Percentiles rank a stretch among this genome's conserved stretches.
These are phyloP conservation scores for Heliconius hewitsoni DNA, from an alignment of 1,140 invertebrate genomes.

Conservation along the genomic window DNA sequence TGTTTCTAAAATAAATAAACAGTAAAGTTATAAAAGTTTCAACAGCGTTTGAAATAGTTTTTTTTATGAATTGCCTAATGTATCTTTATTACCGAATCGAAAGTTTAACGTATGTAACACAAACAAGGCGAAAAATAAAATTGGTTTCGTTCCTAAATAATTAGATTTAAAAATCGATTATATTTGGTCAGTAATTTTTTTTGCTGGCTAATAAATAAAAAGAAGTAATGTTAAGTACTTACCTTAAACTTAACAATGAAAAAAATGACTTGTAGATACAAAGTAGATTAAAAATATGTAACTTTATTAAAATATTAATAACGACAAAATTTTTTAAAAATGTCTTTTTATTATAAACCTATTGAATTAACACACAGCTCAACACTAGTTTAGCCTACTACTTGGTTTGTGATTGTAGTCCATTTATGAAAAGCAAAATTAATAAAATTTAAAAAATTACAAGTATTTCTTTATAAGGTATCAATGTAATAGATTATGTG, in stretches of 20 bases:
- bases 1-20: neutral
- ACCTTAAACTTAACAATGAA: neutral
- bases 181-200: neutral
- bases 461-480: neutral
- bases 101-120: neutral
- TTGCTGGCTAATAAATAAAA: neutral
- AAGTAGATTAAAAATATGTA: neutral
- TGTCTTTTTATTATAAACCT: neutral
- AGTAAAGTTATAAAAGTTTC: neutral
- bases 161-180: neutral
- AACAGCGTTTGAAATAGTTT: neutral
- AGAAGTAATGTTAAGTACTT: neutral
- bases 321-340: neutral
- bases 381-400: neutral
- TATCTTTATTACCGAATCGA: neutral
- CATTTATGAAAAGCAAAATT: neutral
- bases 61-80: neutral
- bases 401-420: neutral
- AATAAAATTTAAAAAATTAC: neutral
- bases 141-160: conserved; percentile 14
- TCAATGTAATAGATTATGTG: neutral
- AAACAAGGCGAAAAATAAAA: neutral
- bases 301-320: conserved; percentile 1
- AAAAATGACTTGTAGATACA: neutral
- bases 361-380: neutral